Evolutionary conservation across 2,797 vertebrate species (phyloP).

Genomic region (Platalea minor): DNA sequence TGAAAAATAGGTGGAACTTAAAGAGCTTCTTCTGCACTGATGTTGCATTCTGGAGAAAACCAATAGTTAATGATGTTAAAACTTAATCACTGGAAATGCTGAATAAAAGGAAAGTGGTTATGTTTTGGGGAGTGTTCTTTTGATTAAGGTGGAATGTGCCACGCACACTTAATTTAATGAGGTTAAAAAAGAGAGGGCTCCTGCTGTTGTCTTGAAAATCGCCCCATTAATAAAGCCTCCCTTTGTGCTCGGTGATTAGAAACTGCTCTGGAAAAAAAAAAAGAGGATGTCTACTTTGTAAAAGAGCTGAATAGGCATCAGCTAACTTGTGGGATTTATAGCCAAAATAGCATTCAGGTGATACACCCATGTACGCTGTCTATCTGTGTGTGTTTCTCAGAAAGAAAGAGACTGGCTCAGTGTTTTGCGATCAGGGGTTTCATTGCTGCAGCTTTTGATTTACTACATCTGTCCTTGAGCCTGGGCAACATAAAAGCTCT

Average conservation of each 20-base stretch:
- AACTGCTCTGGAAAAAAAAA: not conserved
- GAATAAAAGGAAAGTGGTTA: not conserved
- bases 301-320: not conserved
- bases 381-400: not conserved
- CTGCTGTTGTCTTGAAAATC: not conserved
- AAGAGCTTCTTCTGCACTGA: not conserved
- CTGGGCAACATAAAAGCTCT: not conserved
- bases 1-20: not conserved
- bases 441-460: not conserved
- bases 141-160: slow-evolving; percentile 43
- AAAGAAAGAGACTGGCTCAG: not conserved
- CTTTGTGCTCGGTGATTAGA: not conserved
- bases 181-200: not conserved
- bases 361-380: not conserved
- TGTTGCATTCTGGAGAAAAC: not conserved
- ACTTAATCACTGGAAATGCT: not conserved
- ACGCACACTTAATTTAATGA: not conserved
- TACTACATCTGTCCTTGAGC: not conserved
- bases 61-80: not conserved
- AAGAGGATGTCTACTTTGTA: not conserved
- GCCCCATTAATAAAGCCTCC: not conserved
- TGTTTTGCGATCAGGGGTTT: not conserved
- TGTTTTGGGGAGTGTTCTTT: slow-evolving; percentile 23
- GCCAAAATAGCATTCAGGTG: not conserved
- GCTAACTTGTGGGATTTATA: not conserved